A percentile compares a stretch with the other conserved stretches of the same genome.
phyloP scores from a whole-genome alignment of 2,888 invertebrate species.

The Crocallis elinguaria region DNA sequence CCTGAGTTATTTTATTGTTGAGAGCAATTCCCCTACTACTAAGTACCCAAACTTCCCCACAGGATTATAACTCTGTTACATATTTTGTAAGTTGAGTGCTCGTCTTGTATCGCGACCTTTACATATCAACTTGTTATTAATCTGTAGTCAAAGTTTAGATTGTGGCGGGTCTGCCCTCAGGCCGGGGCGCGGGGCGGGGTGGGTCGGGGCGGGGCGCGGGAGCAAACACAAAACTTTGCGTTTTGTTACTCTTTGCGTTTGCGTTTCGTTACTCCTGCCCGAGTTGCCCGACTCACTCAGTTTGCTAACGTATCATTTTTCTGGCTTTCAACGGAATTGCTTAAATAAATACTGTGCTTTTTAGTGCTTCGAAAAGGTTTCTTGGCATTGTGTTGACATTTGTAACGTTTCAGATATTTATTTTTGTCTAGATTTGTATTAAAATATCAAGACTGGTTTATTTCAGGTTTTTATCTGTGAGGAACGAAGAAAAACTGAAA shows the following conservation, averaged over 20 bases:
- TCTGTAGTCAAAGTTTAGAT: conserved; percentile 5
- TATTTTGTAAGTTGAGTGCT: too few species aligned
- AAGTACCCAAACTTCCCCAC: too few species aligned
- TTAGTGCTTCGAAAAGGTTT: background rate
- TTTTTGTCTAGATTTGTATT: background rate
- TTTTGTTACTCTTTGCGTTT: conserved; percentile 7
- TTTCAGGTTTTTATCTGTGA: background rate
- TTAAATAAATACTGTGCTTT: conserved; percentile 22
- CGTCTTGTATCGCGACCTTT: background rate
- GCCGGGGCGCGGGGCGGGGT: background rate
- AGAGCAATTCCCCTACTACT: background rate
- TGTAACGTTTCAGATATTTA: background rate
- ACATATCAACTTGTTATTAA: background rate
- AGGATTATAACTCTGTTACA: too few species aligned
- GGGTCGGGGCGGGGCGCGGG: background rate
- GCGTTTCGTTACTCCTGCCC: background rate
- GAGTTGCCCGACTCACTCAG: background rate
- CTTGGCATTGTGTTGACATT: conserved; percentile 1
- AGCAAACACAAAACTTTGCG: conserved; percentile 17
- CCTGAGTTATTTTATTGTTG: too few species aligned
- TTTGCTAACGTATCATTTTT: conserved; percentile 21
- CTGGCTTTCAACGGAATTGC: conserved; percentile 23
- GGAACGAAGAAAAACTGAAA: background rate
- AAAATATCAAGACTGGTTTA: background rate
- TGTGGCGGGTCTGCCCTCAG: background rate